Conservation (phyloP, 1,140 invertebrate genomes). For the Gryon sp. region DNA sequence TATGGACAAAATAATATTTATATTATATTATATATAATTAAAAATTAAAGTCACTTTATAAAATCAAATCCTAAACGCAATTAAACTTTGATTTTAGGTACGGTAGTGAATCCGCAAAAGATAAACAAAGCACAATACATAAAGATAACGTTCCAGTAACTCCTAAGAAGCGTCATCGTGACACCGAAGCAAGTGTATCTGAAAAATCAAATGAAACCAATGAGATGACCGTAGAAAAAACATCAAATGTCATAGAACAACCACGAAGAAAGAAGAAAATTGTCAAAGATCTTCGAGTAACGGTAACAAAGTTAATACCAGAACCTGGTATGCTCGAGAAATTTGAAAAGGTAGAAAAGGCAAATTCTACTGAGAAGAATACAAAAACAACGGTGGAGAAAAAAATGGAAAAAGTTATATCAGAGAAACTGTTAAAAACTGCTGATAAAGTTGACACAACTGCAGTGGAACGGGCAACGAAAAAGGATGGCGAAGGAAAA, state of each 20-base stretch:
- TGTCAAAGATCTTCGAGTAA: slow-evolving; percentile 80
- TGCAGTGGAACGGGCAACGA: slow-evolving; percentile 53
- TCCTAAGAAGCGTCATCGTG: slow-evolving; percentile 82
- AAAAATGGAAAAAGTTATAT: slow-evolving; percentile 61
- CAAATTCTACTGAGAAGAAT: slow-evolving; percentile 59
- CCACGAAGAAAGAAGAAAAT: slow-evolving; percentile 80
- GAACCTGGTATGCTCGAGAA: slow-evolving; percentile 72
- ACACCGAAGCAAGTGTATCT: slow-evolving; percentile 71
- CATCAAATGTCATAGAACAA: slow-evolving; percentile 68
- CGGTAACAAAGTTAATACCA: slow-evolving; percentile 78
- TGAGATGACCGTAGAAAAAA: slow-evolving; percentile 66
- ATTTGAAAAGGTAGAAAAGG: slow-evolving; percentile 68
- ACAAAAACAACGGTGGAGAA: slow-evolving; percentile 62
- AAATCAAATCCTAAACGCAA: too few relatives aligned
- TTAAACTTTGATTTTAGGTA: slow-evolving; percentile 37
- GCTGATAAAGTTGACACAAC: slow-evolving; percentile 20
- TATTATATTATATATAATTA: too few relatives aligned
- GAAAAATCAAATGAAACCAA: slow-evolving; percentile 63
- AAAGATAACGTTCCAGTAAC: slow-evolving; percentile 76
- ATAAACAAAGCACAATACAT: slow-evolving; percentile 48
- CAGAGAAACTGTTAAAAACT: slow-evolving; percentile 51
- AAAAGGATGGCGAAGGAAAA: slow-evolving; percentile 41
- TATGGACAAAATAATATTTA: too few relatives aligned
- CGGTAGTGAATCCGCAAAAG: slow-evolving; percentile 67
- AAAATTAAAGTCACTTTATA: too few relatives aligned